Conservation (phyloP, 2,113 vertebrate genomes). For the Oplegnathus fasciatus region DNA sequence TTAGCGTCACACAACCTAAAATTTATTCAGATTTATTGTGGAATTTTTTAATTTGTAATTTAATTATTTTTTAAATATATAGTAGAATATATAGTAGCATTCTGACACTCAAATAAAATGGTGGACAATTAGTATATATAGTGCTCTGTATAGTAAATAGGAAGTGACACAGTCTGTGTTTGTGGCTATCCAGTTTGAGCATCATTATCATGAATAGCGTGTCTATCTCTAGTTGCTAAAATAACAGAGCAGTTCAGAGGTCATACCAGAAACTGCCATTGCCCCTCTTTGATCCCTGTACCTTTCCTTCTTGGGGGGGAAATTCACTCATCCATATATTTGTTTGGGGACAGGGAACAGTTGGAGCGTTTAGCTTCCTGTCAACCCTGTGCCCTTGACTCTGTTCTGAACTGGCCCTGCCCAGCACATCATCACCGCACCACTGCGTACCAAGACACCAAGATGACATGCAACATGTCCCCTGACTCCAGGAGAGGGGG, state of each 20-base stretch:
- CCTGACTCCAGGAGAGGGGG: constrained; percentile 62
- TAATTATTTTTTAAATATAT: no score
- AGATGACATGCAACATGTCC: constrained; percentile 83
- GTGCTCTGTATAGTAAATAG: background rate
- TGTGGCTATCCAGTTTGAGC: background rate
- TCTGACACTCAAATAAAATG: background rate
- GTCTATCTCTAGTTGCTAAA: constrained; percentile 30
- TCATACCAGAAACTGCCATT: constrained; percentile 53
- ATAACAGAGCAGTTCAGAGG: constrained; percentile 61
- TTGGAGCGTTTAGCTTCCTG: constrained; percentile 80
- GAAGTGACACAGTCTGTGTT: background rate
- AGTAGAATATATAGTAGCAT: background rate
- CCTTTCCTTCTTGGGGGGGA: constrained; percentile 22
- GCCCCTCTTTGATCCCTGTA: constrained; percentile 54
- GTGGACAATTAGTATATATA: background rate
- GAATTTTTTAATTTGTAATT: no score
- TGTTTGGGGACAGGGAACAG: constrained; percentile 81
- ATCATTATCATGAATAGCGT: background rate
- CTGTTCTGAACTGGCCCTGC: constrained; percentile 74
- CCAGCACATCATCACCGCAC: constrained; percentile 81
- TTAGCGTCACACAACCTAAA: background rate
- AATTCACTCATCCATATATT: constrained; percentile 78
- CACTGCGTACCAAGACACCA: constrained; percentile 77
- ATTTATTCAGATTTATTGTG: background rate
- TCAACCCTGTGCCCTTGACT: constrained; percentile 83